A percentile compares a stretch with the other conserved stretches of the same genome.
phyloP scores from a whole-genome alignment of 1,140 invertebrate genomes.

The Orius insidiosus region DNA sequence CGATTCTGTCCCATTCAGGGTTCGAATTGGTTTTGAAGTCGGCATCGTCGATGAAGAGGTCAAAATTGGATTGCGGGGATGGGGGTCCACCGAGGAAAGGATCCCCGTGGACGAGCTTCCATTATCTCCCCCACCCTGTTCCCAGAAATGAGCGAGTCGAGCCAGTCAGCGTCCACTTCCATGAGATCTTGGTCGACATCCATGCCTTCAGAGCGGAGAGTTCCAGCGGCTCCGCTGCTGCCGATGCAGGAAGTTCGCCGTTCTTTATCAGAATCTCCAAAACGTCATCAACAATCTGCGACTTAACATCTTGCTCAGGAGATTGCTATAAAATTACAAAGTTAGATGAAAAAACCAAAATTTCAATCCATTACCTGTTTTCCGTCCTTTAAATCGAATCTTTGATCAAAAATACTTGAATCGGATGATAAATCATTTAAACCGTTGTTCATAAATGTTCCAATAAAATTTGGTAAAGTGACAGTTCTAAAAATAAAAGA shows the following conservation, averaged over 20 bases:
- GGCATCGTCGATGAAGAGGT: slow-evolving; percentile 49
- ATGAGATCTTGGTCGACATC: slow-evolving; percentile 28
- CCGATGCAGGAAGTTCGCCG: slow-evolving; percentile 76
- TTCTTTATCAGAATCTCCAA: slow-evolving; percentile 89
- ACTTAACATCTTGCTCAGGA: slow-evolving; percentile 26
- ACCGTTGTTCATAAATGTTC: too few relatives aligned
- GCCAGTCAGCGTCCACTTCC: slow-evolving; percentile 40
- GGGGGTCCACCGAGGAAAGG: slow-evolving; percentile 28
- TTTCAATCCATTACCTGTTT: too few relatives aligned
- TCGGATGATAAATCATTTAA: too few relatives aligned
- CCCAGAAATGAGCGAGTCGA: slow-evolving; percentile 40
- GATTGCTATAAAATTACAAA: too few relatives aligned
- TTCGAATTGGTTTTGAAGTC: slow-evolving; percentile 34
- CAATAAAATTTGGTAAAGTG: background rate
- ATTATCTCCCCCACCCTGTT: slow-evolving; percentile 7
- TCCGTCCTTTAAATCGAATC: too few relatives aligned
- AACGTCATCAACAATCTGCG: slow-evolving; percentile 81
- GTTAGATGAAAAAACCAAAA: too few relatives aligned
- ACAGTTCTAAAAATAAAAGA: background rate
- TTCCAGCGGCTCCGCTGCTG: slow-evolving; percentile 41
- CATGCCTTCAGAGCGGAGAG: slow-evolving; percentile 22
- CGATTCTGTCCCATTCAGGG: slow-evolving; percentile 40
- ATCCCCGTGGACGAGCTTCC: slow-evolving; percentile 24
- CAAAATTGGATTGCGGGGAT: slow-evolving; percentile 28
- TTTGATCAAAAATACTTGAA: too few relatives aligned